Conservation (phyloP, 2,113 vertebrate species). For the Corythornis cristatus region DNA sequence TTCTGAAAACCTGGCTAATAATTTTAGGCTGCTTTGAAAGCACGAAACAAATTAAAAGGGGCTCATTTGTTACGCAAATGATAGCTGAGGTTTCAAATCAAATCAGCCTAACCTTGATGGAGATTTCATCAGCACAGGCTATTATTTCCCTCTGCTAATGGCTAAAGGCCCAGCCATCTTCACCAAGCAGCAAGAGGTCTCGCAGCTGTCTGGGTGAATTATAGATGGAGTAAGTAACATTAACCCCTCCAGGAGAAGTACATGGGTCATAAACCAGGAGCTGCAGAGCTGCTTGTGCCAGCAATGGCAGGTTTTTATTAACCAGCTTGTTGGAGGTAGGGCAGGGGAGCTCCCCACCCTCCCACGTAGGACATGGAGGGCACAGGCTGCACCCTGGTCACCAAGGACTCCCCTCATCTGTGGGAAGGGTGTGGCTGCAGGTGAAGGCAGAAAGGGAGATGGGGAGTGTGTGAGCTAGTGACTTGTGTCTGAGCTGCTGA, state of each 20-base stretch:
- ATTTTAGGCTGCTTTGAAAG: conserved; percentile 5
- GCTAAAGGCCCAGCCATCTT: conserved; percentile 42
- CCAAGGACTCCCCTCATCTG: background rate
- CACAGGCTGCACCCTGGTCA: background rate
- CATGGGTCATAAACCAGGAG: conserved; percentile 44
- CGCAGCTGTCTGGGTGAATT: conserved; percentile 67
- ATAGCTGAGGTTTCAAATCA: conserved; percentile 39
- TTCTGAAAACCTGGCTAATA: conserved; percentile 9
- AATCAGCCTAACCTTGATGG: conserved; percentile 41
- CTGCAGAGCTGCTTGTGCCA: conserved; percentile 61
- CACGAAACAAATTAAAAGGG: background rate
- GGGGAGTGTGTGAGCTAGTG: background rate
- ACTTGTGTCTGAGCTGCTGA: background rate
- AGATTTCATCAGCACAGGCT: conserved; percentile 37
- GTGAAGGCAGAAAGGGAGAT: background rate
- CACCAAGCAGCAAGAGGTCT: conserved; percentile 63
- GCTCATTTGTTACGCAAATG: conserved; percentile 26
- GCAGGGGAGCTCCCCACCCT: conserved; percentile 39
- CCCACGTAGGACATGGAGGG: background rate
- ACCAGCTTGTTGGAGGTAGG: conserved; percentile 46
- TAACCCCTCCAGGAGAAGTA: conserved; percentile 66
- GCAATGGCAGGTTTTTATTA: conserved; percentile 47
- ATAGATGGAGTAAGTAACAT: conserved; percentile 69
- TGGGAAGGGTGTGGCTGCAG: background rate
- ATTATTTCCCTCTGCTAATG: conserved; percentile 48